Percentiles rank a stretch among this genome's conserved stretches.
These are phyloP conservation scores for Lingula anatina DNA, from an alignment of 2,888 invertebrate genomes.

Conservation along the genomic window DNA sequence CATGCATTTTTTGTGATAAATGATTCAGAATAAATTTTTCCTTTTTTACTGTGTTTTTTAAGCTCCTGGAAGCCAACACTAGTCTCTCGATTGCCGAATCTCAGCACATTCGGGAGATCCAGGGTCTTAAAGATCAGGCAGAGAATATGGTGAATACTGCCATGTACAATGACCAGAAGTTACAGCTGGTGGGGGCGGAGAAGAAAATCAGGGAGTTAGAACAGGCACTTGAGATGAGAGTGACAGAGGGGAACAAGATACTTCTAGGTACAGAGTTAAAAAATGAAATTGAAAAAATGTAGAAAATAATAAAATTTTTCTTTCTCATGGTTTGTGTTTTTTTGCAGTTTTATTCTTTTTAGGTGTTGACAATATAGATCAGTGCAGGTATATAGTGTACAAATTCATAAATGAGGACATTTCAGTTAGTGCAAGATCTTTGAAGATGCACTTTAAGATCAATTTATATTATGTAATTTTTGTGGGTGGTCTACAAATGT, in stretches of 20 bases:
- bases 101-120: constrained; percentile 25
- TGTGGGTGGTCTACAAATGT: too few species aligned
- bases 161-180: constrained; percentile 28
- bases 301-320: constrained; percentile 4
- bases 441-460: too few species aligned
- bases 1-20: too few species aligned
- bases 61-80: constrained; percentile 28
- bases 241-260: constrained; percentile 18
- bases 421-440: too few species aligned
- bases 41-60: too few species aligned
- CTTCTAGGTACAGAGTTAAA: constrained; percentile 16
- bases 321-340: constrained; percentile 8
- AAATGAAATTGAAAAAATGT: not conserved
- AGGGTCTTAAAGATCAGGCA: constrained; percentile 21
- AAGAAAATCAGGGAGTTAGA: constrained; percentile 26
- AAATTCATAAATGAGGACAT: too few species aligned
- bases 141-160: constrained; percentile 27
- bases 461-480: too few species aligned
- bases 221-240: constrained; percentile 19
- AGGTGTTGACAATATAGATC: too few species aligned
- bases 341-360: constrained; percentile 2
- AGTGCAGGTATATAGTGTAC: too few species aligned
- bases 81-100: constrained; percentile 28
- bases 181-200: constrained; percentile 28
- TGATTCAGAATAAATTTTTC: too few species aligned